Conservation (phyloP, 2,888 invertebrate genomes). For the Melanostoma scalare region DNA sequence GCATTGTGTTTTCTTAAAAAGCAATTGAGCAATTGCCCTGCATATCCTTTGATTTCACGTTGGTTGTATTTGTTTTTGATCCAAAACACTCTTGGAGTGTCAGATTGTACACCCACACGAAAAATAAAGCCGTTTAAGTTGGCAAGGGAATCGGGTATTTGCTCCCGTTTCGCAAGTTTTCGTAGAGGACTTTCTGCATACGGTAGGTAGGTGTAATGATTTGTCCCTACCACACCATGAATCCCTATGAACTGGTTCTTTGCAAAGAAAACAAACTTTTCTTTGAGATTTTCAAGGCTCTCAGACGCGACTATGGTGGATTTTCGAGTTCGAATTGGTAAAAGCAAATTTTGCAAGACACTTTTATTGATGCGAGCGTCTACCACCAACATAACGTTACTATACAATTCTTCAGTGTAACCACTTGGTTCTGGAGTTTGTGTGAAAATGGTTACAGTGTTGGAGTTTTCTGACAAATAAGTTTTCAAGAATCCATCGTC, state of each 20-base stretch:
- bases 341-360: too few species aligned
- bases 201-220: background rate
- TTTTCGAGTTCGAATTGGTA: conserved; percentile 2
- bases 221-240: background rate
- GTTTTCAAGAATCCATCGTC: too few species aligned
- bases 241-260: background rate
- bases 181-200: background rate
- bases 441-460: too few species aligned
- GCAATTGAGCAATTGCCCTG: background rate
- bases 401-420: too few species aligned
- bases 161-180: background rate
- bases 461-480: too few species aligned
- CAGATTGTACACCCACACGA: background rate
- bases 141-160: background rate
- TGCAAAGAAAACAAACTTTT: background rate
- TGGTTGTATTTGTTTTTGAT: background rate
- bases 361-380: too few species aligned
- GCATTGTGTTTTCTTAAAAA: conserved; percentile 3
- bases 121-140: background rate
- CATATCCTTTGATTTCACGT: background rate
- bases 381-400: too few species aligned
- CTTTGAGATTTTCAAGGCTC: background rate
- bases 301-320: background rate
- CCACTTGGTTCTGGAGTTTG: too few species aligned
- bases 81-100: background rate